phyloP scores from a whole-genome alignment of 2,797 vertebrate genomes.

The Glossophaga mutica region DNA sequence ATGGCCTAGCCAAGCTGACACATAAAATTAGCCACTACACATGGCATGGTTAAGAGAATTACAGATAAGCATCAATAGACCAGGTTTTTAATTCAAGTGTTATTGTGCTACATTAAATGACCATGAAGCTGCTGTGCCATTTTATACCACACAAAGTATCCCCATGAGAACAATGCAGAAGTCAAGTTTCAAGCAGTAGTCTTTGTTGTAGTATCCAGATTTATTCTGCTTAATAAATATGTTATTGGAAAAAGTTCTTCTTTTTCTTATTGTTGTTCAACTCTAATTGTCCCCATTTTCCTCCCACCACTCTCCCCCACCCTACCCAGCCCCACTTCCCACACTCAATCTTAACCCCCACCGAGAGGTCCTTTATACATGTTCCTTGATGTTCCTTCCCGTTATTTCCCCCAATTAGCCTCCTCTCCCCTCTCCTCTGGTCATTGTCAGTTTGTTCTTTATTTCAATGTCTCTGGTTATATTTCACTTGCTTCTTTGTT shows the following conservation, averaged over 20 bases:
- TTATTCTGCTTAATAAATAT: constrained; percentile 9
- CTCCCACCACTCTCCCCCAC: too few relatives aligned
- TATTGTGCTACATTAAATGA: not conserved
- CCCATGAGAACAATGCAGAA: not conserved
- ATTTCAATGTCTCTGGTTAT: too few relatives aligned
- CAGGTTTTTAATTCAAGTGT: not conserved
- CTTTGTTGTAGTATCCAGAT: not conserved
- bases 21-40: not conserved
- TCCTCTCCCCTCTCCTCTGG: too few relatives aligned
- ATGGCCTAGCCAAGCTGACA: not conserved
- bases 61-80: not conserved
- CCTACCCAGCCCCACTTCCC: too few relatives aligned
- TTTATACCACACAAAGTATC: not conserved
- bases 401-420: too few relatives aligned
- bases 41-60: not conserved
- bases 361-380: too few relatives aligned
- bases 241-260: not conserved
- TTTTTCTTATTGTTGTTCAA: too few relatives aligned
- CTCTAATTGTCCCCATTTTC: too few relatives aligned
- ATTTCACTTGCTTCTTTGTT: too few relatives aligned
- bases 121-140: not conserved
- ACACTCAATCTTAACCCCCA: too few relatives aligned
- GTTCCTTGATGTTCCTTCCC: too few relatives aligned
- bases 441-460: too few relatives aligned
- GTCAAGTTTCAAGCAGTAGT: constrained; percentile 2